Conservation (phyloP, 2,113 vertebrate species). For the Cathartes aura region DNA sequence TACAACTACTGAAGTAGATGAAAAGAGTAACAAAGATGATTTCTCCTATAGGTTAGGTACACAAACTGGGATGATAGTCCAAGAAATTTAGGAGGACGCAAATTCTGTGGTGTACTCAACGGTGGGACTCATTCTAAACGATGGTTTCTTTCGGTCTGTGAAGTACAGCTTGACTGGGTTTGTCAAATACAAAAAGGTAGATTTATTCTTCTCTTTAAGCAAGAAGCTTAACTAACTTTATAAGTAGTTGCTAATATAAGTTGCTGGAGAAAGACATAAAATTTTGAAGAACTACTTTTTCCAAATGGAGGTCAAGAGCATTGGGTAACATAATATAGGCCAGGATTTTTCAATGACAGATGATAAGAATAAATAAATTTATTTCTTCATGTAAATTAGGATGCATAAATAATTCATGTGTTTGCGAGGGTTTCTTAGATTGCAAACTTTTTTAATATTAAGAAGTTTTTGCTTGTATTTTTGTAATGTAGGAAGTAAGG, state of each 20-base stretch:
- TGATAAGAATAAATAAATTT: not conserved
- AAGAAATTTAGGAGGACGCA: slow-evolving; percentile 82
- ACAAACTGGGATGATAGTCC: slow-evolving; percentile 83
- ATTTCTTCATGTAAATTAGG: not conserved
- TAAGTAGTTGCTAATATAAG: not conserved
- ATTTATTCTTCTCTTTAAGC: not conserved
- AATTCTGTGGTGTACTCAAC: slow-evolving; percentile 78
- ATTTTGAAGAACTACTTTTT: not conserved
- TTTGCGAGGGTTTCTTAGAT: not conserved
- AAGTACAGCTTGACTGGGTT: slow-evolving; percentile 83
- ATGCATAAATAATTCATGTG: not conserved
- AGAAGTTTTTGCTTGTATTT: not conserved
- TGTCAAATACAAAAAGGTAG: slow-evolving; percentile 92
- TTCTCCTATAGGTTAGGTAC: slow-evolving; percentile 77
- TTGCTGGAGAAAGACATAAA: not conserved
- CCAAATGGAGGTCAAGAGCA: not conserved
- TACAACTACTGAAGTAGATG: not conserved
- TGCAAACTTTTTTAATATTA: fast-evolving
- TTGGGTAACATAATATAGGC: not conserved
- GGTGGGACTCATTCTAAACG: fast-evolving
- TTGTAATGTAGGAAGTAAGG: not conserved
- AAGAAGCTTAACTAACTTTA: not conserved
- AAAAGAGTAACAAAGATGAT: not conserved
- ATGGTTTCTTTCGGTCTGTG: slow-evolving; percentile 88
- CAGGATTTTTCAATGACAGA: not conserved